A percentile compares a stretch with the other conserved stretches of the same genome.
phyloP scores from a whole-genome alignment of 2,888 invertebrate species.

The Aethes cnicana region DNA sequence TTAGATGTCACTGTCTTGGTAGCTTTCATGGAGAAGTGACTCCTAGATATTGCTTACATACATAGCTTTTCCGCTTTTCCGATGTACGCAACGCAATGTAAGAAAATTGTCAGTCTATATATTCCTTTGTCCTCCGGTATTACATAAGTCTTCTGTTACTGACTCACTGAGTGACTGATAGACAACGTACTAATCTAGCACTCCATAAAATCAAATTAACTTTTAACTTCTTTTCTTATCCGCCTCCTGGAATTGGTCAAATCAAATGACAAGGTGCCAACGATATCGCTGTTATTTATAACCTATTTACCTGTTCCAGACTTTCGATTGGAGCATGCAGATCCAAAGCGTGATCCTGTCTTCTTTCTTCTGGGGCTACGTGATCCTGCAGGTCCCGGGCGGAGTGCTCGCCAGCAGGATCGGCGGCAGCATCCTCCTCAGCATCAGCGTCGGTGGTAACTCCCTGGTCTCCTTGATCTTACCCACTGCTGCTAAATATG shows the following conservation, averaged over 20 bases:
- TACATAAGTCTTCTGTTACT: no score
- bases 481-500: conserved; percentile 55
- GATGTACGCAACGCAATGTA: no score
- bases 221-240: background rate
- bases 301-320: no score
- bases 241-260: background rate
- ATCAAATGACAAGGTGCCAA: background rate
- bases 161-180: no score
- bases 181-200: no score
- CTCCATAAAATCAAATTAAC: no score
- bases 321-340: conserved; percentile 80
- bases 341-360: conserved; percentile 74
- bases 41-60: no score
- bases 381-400: conserved; percentile 86
- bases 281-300: background rate
- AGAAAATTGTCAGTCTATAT: no score
- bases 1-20: no score
- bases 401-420: conserved; percentile 86
- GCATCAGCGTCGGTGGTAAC: conserved; percentile 51
- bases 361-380: conserved; percentile 85
- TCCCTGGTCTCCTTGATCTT: conserved; percentile 66
- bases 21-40: no score
- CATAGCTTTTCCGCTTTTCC: no score
- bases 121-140: no score
- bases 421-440: conserved; percentile 85